A percentile compares a stretch with the other conserved stretches of the same genome.
phyloP scores from a whole-genome alignment of 2,888 invertebrate genomes.

The Noctua comes region DNA sequence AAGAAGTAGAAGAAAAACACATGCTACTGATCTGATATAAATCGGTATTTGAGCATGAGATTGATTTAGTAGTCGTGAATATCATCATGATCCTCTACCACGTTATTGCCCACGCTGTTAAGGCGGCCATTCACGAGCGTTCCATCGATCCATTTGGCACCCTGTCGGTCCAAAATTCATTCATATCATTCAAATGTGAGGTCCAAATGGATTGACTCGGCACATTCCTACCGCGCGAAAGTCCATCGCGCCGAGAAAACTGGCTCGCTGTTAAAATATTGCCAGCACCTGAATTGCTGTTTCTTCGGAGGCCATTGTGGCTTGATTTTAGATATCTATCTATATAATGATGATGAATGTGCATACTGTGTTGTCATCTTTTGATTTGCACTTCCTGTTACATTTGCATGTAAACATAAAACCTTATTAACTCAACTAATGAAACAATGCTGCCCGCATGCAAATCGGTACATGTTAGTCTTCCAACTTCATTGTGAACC shows the following conservation, averaged over 20 bases:
- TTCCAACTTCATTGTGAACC: not conserved
- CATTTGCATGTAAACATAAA: not conserved
- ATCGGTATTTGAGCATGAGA: not conserved
- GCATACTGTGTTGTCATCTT: not conserved
- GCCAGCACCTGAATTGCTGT: not conserved
- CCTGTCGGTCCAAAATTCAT: too few species aligned
- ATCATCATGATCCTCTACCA: not conserved
- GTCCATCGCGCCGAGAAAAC: too few species aligned
- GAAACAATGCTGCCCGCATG: not conserved
- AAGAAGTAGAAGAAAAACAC: not conserved
- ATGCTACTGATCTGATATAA: not conserved
- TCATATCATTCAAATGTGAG: too few species aligned
- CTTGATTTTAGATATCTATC: too few species aligned
- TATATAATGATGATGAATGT: too few species aligned
- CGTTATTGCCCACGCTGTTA: not conserved
- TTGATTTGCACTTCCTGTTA: not conserved
- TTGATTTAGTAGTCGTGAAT: not conserved
- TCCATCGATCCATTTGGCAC: too few species aligned
- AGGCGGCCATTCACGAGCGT: too few species aligned
- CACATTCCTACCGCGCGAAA: too few species aligned
- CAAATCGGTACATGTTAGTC: not conserved
- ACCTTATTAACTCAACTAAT: not conserved
- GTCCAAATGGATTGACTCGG: too few species aligned
- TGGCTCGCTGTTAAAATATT: not conserved
- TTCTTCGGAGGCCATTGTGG: not conserved